phyloP scores from a whole-genome alignment of 2,113 vertebrate genomes.

The Micronycteris hirsuta region DNA sequence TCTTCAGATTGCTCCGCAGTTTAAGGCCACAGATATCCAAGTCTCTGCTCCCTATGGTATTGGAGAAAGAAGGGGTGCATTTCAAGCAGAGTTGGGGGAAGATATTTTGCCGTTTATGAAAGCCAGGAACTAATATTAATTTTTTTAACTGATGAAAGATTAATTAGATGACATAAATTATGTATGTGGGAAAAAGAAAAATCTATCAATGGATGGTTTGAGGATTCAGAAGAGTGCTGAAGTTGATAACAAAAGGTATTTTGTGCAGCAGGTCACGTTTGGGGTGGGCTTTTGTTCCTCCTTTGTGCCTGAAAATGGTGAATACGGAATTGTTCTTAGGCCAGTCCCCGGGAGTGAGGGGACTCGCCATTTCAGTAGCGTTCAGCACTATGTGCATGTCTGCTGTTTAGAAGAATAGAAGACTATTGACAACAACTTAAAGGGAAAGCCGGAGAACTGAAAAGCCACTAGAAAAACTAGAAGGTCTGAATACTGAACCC shows the following conservation, averaged over 20 bases:
- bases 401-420: slow-evolving; percentile 26
- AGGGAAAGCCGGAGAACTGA: slow-evolving; percentile 31
- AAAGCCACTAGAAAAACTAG: not conserved
- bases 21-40: slow-evolving; percentile 43
- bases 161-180: slow-evolving; percentile 58
- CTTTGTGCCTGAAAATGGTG: slow-evolving; percentile 64
- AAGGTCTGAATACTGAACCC: slow-evolving; percentile 7
- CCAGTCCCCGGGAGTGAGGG: slow-evolving; percentile 36
- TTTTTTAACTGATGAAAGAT: slow-evolving; percentile 64
- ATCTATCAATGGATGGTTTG: slow-evolving; percentile 48
- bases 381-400: slow-evolving; percentile 36
- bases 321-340: slow-evolving; percentile 59
- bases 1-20: slow-evolving; percentile 27
- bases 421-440: slow-evolving; percentile 27
- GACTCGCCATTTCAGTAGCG: slow-evolving; percentile 37
- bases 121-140: slow-evolving; percentile 36
- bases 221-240: slow-evolving; percentile 57
- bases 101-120: slow-evolving; percentile 34
- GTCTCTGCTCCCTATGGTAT: not conserved
- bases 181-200: slow-evolving; percentile 72
- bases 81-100: not conserved
- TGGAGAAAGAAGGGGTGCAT: not conserved
- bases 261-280: slow-evolving; percentile 59
- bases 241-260: slow-evolving; percentile 51
- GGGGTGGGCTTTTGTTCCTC: slow-evolving; percentile 48